phyloP scores from a whole-genome alignment of 2,888 invertebrate genomes.

The Lissocephala sabroskyi region DNA sequence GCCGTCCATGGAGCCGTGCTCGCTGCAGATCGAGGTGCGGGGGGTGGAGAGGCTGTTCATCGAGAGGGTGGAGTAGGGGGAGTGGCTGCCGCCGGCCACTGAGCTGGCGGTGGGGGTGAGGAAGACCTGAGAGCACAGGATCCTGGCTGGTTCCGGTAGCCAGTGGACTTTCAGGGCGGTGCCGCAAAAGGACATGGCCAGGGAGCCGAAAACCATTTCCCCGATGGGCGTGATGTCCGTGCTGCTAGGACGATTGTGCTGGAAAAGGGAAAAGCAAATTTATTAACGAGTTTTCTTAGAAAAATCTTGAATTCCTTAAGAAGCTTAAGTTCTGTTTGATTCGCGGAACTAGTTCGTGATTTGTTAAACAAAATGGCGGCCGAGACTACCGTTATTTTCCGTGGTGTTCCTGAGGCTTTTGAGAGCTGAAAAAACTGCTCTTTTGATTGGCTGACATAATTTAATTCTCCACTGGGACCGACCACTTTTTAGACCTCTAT shows the following conservation, averaged over 20 bases:
- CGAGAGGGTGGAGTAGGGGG: slow-evolving; percentile 65
- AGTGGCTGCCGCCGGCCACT: slow-evolving; percentile 30
- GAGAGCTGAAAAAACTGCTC: too few species aligned
- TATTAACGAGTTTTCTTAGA: background rate
- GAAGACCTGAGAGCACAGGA: slow-evolving; percentile 78
- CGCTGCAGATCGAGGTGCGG: slow-evolving; percentile 69
- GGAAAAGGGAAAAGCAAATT: background rate
- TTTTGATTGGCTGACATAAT: too few species aligned
- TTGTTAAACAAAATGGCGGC: too few species aligned
- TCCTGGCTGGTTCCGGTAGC: slow-evolving; percentile 72
- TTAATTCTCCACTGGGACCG: too few species aligned
- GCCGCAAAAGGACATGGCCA: slow-evolving; percentile 90
- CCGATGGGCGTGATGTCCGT: slow-evolving; percentile 83
- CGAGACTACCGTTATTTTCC: too few species aligned
- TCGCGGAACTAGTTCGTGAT: too few species aligned
- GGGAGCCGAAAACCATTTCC: slow-evolving; percentile 94
- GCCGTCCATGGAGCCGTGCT: slow-evolving; percentile 69
- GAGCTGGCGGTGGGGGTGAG: slow-evolving; percentile 73
- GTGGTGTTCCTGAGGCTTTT: too few species aligned
- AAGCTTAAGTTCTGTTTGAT: too few species aligned
- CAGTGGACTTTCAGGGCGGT: slow-evolving; percentile 85
- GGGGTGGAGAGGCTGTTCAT: slow-evolving; percentile 60
- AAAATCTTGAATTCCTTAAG: too few species aligned
- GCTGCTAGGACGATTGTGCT: slow-evolving; percentile 79
- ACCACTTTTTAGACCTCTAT: too few species aligned